These are phyloP conservation scores for Pteromalus puparum DNA, from an alignment of 1,140 invertebrate genomes.

Conservation along the genomic window DNA sequence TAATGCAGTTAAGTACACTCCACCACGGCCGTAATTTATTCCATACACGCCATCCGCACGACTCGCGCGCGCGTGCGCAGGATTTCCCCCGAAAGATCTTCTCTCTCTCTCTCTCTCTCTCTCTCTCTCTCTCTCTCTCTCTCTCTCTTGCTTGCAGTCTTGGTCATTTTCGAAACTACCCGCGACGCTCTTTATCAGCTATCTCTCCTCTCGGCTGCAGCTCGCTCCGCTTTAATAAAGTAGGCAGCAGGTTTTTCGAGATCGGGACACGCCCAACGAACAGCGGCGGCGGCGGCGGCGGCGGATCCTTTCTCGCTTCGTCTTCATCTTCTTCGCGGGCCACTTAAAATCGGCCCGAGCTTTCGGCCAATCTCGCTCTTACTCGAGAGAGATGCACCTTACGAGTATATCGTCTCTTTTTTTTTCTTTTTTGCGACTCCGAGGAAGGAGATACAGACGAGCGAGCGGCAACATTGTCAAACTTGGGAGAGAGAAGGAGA, in stretches of 20 bases:
- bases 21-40: not conserved
- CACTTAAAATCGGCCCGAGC: not conserved
- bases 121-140: no score
- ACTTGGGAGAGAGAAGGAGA: not conserved
- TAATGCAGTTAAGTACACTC: not conserved
- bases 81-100: not conserved
- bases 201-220: constrained; percentile 14
- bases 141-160: no score
- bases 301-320: not conserved
- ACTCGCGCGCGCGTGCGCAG: no score
- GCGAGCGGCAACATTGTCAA: not conserved
- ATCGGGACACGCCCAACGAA: constrained; percentile 39
- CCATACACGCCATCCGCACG: not conserved
- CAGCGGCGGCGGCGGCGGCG: no score
- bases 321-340: not conserved
- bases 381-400: not conserved
- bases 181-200: constrained; percentile 26
- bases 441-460: not conserved
- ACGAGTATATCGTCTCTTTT: not conserved
- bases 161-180: no score
- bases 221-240: constrained; percentile 40
- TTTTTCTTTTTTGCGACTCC: not conserved
- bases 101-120: no score
- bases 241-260: constrained; percentile 48
- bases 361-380: not conserved